Evolutionary conservation across 2,797 vertebrate genomes (phyloP).

Genomic region (Rhinogobio ventralis): DNA sequence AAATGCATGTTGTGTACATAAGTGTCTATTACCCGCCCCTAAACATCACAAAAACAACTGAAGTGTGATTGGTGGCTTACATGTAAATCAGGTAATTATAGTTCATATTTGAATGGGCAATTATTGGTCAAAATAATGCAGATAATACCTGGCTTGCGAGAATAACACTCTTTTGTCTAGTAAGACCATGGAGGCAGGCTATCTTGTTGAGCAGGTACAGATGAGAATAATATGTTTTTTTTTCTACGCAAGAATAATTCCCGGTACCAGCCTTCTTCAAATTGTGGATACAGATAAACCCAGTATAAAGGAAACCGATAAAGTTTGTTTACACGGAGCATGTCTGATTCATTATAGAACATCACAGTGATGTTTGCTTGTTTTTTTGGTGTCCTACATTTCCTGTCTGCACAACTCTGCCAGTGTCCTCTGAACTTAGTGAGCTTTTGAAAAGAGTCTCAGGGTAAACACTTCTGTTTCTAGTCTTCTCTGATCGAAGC

Average conservation of each 20-base stretch:
- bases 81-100: background rate
- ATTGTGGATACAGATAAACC: conserved; percentile 16
- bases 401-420: conserved; percentile 22
- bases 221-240: background rate
- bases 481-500: conserved; percentile 53
- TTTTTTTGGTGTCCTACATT: conserved; percentile 43
- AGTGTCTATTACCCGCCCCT: background rate
- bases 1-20: no score
- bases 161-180: background rate
- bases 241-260: background rate
- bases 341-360: conserved; percentile 39
- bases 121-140: background rate
- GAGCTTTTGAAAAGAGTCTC: conserved; percentile 42
- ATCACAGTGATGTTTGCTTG: conserved; percentile 35
- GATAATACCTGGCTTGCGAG: background rate
- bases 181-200: background rate
- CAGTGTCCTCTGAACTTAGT: conserved; percentile 35
- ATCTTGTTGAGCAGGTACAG: conserved; percentile 9
- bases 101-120: background rate
- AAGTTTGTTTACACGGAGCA: conserved; percentile 10
- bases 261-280: background rate
- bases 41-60: conserved; percentile 1
- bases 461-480: conserved; percentile 55
- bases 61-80: background rate
- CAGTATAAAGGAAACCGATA: conserved; percentile 6